phyloP scores from a whole-genome alignment of 2,888 invertebrate genomes.

The Smittia aterrima region DNA sequence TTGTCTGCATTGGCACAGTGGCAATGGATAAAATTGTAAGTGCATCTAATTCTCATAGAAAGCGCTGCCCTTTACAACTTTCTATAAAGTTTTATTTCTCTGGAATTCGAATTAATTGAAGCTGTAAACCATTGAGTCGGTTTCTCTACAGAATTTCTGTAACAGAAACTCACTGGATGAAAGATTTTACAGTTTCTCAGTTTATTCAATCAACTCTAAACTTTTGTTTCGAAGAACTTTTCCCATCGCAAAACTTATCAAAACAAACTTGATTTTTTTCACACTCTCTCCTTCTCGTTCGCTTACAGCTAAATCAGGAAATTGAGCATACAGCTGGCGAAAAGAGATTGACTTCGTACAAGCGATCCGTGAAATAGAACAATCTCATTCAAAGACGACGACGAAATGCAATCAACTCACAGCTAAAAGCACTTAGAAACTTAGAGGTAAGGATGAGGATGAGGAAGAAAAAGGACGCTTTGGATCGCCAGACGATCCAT shows the following conservation, averaged over 20 bases:
- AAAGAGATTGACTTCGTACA: constrained; percentile 66
- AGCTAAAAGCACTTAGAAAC: not conserved
- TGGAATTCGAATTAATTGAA: too few species aligned
- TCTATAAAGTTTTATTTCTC: not conserved
- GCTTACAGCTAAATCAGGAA: constrained; percentile 51
- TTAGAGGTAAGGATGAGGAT: not conserved
- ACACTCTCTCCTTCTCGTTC: not conserved
- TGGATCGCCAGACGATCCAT: not conserved
- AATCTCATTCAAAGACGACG: not conserved
- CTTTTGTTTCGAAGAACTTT: not conserved
- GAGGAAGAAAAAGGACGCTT: not conserved
- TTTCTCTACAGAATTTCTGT: too few species aligned
- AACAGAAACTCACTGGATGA: too few species aligned
- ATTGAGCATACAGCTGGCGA: constrained; percentile 80
- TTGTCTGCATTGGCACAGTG: constrained; percentile 83
- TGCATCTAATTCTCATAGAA: too few species aligned
- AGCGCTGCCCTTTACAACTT: not conserved
- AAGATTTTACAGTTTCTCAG: too few species aligned
- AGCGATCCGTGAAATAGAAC: constrained; percentile 32
- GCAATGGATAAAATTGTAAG: constrained; percentile 65
- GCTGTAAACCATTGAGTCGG: too few species aligned
- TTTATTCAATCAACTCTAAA: not conserved
- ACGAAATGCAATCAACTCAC: constrained; percentile 11
- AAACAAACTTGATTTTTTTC: not conserved
- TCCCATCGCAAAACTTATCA: too few species aligned